phyloP scores from a whole-genome alignment of 2,797 vertebrate genomes.

The Oreortyx pictus region DNA sequence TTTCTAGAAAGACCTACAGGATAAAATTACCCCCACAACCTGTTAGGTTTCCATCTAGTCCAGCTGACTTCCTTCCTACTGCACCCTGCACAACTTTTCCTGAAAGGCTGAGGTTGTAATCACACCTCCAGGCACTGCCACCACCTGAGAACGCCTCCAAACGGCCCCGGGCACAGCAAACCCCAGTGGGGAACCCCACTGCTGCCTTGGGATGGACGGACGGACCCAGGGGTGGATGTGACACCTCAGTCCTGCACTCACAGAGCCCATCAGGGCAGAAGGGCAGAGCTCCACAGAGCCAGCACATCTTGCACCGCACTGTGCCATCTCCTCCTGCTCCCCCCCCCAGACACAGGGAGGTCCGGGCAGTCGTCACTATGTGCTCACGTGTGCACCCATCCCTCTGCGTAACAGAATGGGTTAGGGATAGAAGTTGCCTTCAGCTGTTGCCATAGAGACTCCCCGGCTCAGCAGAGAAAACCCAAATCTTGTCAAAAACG shows the following conservation, averaged over 20 bases:
- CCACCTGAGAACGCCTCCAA: neutral
- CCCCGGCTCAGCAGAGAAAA: neutral
- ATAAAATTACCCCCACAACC: constrained; percentile 37
- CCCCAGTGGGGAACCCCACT: fast-evolving
- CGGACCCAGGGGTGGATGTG: fast-evolving
- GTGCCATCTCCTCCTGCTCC: neutral
- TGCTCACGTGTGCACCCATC: neutral
- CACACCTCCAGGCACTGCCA: neutral
- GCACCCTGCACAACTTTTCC: constrained; percentile 1
- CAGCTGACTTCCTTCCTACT: constrained; percentile 48
- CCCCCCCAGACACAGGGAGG: neutral
- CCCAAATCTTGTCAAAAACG: constrained; percentile 58
- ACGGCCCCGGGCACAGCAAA: neutral
- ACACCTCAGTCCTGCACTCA: neutral
- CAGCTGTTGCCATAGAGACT: constrained; percentile 74
- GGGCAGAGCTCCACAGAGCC: neutral
- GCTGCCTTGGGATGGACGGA: too few relatives aligned
- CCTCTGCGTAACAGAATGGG: neutral
- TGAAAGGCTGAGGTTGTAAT: constrained; percentile 30
- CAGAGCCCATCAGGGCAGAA: neutral
- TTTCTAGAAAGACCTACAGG: constrained; percentile 56
- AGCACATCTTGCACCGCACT: neutral
- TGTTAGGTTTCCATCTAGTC: constrained; percentile 22
- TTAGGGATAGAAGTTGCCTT: constrained; percentile 52
- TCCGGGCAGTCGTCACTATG: neutral